Conservation (phyloP, 2,797 vertebrate genomes). For the Pseudochirops cupreus region DNA sequence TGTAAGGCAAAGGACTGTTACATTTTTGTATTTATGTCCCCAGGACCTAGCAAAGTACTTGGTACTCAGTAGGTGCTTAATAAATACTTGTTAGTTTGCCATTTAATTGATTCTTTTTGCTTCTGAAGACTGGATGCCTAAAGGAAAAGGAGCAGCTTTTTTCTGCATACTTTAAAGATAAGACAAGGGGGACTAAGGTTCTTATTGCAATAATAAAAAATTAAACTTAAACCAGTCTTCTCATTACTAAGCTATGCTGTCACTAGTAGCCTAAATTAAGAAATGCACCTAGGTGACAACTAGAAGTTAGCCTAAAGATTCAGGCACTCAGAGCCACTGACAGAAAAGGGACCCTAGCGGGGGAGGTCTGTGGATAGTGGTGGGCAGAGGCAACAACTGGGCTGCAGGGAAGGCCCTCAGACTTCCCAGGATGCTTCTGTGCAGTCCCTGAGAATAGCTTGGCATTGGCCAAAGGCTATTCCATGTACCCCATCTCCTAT, state of each 20-base stretch:
- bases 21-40: neutral
- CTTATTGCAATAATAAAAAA: slow-evolving; percentile 2
- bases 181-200: neutral
- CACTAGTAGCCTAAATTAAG: slow-evolving; percentile 26
- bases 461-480: neutral
- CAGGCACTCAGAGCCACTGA: neutral
- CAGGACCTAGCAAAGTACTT: neutral
- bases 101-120: neutral
- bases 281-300: neutral
- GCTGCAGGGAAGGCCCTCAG: neutral
- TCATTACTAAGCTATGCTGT: neutral
- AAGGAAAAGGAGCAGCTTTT: slow-evolving; percentile 48
- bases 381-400: neutral
- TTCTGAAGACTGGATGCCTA: slow-evolving; percentile 61
- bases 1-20: neutral
- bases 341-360: neutral
- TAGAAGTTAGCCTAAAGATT: neutral
- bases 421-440: neutral
- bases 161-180: slow-evolving; percentile 24
- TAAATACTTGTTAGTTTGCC: neutral
- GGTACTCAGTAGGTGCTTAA: neutral
- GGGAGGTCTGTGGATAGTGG: slow-evolving; percentile 1
- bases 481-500: slow-evolving; percentile 4
- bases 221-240: neutral
- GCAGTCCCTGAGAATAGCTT: neutral